Evolutionary conservation across 2,888 invertebrate species (phyloP), one percentile per base, ranked within the genome.

Genomic region (Lucinisca nassula): DNA sequence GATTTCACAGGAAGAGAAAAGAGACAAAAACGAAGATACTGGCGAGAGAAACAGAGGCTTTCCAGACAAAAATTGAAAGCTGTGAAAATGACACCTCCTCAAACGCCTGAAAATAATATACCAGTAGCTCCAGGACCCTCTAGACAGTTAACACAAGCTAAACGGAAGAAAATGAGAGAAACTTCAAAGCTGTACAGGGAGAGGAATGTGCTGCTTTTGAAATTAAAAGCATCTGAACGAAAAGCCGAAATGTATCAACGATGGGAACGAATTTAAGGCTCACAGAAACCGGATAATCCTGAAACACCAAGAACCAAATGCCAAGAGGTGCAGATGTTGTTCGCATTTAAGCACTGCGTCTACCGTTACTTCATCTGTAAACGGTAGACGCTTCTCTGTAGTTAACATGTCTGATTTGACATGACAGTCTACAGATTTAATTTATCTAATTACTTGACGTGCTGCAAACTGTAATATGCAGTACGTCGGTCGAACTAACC

Each of bases 1-100:
- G 80, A 73, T 35, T 55, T 80, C 73, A 80, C 73, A 35, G 80
- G 37, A 17, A 73, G 55, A 32, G 80, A 51, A 55, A 75, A 76
- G 24, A 30, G 55, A 73, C n/a, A 38, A 24, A 14, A 35, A 30
- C 1, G 73, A 8, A 49, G 49, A 49, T 24, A 32, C 3, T 70
- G 72, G 49, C 24, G 49, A 78, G 58, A n/a, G 37, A 58, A 61
- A 30, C 61, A 61, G 27, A 61, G 30, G 61, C 4, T 61, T 24
- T 61, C 61, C 3, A 61, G 61, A 61, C 30, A 27, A 27, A 61
- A 27, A 30, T 27, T 6, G 14, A 61, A 61, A 30, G 61, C 61
- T 24, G 27, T 61, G 8, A 12, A 61, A 27, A 61, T 61, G 61
- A 61, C 30, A 61, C 61, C 30, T 6, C 61, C 30, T 30, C 8